Conservation (phyloP, 2,888 invertebrate species). For the Tenodera sinensis region DNA sequence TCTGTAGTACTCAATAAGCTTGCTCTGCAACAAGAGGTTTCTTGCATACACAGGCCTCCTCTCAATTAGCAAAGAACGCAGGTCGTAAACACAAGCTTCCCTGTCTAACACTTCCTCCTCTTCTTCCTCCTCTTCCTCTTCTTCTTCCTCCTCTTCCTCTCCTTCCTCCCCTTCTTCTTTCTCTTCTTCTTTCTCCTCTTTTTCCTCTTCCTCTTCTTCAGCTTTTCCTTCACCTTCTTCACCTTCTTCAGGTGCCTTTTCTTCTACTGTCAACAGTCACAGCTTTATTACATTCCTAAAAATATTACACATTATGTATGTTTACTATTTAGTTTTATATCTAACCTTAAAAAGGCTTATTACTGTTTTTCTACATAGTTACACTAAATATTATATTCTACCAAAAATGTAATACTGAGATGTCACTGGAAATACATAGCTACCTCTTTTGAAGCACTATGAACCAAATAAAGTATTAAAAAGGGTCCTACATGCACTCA, state of each 20-base stretch:
- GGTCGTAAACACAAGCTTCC: constrained; percentile 30
- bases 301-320: too few species aligned
- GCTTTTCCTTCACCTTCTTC: constrained; percentile 3
- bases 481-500: too few species aligned
- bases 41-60: constrained; percentile 28
- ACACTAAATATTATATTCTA: too few species aligned
- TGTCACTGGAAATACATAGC: too few species aligned
- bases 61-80: constrained; percentile 29
- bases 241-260: background rate
- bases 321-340: too few species aligned
- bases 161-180: constrained; percentile 25
- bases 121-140: constrained; percentile 27
- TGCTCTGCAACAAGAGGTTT: constrained; percentile 41
- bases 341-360: too few species aligned
- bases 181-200: constrained; percentile 27
- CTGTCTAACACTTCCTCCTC: constrained; percentile 32
- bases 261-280: background rate
- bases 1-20: constrained; percentile 41
- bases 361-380: too few species aligned
- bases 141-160: constrained; percentile 26
- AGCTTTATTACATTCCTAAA: too few species aligned
- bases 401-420: too few species aligned
- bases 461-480: too few species aligned
- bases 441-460: too few species aligned
- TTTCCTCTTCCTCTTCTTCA: background rate